Evolutionary conservation across 2,797 vertebrate species (phyloP).

Genomic region (Atherinosoma microstoma): DNA sequence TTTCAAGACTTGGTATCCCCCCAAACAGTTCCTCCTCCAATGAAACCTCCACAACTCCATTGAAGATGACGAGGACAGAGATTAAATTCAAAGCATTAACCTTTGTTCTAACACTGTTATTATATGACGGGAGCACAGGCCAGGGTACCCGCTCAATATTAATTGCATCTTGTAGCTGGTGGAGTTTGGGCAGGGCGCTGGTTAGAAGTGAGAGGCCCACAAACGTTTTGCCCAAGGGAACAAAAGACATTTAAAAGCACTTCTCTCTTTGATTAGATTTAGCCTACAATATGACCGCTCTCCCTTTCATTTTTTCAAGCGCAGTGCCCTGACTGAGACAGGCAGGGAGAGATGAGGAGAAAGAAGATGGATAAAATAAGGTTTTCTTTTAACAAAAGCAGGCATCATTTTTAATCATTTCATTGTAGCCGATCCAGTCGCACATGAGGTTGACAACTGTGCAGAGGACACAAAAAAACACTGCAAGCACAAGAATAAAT

Average conservation of each 20-base stretch:
- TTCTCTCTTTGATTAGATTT: constrained; percentile 84
- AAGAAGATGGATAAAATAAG: constrained; percentile 57
- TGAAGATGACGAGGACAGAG: constrained; percentile 86
- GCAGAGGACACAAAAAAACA: constrained; percentile 55
- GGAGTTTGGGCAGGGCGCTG: constrained; percentile 62
- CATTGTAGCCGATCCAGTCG: constrained; percentile 43
- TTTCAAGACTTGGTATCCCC: constrained; percentile 35
- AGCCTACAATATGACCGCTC: constrained; percentile 69
- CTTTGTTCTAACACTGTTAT: constrained; percentile 90
- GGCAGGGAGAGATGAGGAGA: constrained; percentile 25
- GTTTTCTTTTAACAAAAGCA: constrained; percentile 53
- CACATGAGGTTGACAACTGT: constrained; percentile 41
- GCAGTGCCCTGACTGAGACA: constrained; percentile 32
- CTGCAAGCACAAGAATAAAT: constrained; percentile 60
- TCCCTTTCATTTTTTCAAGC: constrained; percentile 64
- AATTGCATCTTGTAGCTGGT: constrained; percentile 86
- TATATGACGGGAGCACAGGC: constrained; percentile 82
- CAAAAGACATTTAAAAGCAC: constrained; percentile 84
- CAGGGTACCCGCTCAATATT: constrained; percentile 83
- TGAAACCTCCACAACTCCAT: constrained; percentile 71
- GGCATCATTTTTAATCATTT: constrained; percentile 63
- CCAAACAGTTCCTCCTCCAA: constrained; percentile 36
- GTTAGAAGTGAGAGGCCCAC: constrained; percentile 53
- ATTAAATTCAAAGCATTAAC: constrained; percentile 94
- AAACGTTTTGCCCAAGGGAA: constrained; percentile 77